Base-by-base conservation (phyloP, 2,797 vertebrate species). In the Pangasius sanitwongsei region DNA sequence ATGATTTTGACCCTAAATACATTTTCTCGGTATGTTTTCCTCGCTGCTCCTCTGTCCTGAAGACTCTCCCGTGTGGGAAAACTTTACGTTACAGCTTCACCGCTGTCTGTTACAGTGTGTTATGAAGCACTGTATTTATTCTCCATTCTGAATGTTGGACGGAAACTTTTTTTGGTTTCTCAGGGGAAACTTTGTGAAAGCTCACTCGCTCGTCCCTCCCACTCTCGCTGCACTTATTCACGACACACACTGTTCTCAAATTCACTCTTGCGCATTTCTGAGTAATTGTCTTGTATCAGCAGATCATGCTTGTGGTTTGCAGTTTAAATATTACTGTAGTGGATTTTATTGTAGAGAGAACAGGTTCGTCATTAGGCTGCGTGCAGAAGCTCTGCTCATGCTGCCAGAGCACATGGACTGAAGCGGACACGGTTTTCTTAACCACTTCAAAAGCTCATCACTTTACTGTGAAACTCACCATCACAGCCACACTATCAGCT, bases 381-480 rank as follows among this genome's bases (percentile, higher is more conserved):
- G 83, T 69, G 83, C 65, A 28, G 83, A 70, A 70, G 48, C 28
- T 59, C 20, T 86, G 55, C 53, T 48, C 53, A 1, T 57, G 77
- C 65, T 83, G 87, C 81, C 80, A 83, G 87, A 63, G 78, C 81
- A 44, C 80, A 41, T 61, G 80, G 34, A 61, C 80, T 81, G 80
- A 90, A 61, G 28, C 50, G 67, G 88, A 83, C 86, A 89, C 57
- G 37, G 20, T 63, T 89, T 83, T 82, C 59, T 61, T 28, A 7
- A 84, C 92, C 92, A 92, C 92, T 92, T 92, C 83, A 91, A 90
- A 91, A 87, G 59, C 84, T 55, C 15, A 57, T 59, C 44, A 86
- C 63, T 88, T 75, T 83, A 61, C 80, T 86, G 74, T 88, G 89
- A 91, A 90, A 69, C 90, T 90, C 83, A 87, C 83, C 86, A 85